Base-by-base conservation (phyloP, 2,888 invertebrate species). In the Tubiluchus corallicola region DNA sequence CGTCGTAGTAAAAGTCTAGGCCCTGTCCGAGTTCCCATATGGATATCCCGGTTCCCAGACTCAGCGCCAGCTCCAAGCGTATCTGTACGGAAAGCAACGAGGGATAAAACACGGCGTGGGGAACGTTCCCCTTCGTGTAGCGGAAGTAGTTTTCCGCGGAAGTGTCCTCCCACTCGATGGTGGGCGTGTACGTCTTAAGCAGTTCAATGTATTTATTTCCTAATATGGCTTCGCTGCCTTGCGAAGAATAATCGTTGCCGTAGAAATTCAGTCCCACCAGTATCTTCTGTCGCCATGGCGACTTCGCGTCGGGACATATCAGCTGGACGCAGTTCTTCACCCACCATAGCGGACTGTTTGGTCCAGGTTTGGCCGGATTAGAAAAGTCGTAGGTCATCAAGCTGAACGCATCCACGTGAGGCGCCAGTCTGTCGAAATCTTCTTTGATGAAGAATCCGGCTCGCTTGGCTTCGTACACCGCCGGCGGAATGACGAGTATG, bases 11-110 rank as follows among this genome's bases (percentile, higher is more conserved):
- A 63, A 84, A 92, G 65, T 87, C 80, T 16, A 92, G 68, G 17
- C 92, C 92, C 66, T 94, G 92, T 0, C 92, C 92, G n/a, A 90
- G 66, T 61, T 94, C 92, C 92, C 92, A 92, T 55, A 94, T 77
- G 0, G 88, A 80, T 39, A 92, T 69, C 0, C 90, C 88, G 2
- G 79, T 79, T 4, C 82, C 80, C 43, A 84, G 70, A 58, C 82
- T 74, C 46, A 71, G 67, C 0, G 85, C 84, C 41, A 90, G 66
- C 47, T 84, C 75, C 15, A 92, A 67, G 51, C 92, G 71, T 58
- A 74, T 71, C 49, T 81, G 72, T 51, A 92, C 76, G 0, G 90
- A 88, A 57, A 76, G 73, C n/a, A 90, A 65, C 0, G 87, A 82
- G 2, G 92, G 92, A 67, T 77, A 92, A 64, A 83, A 90, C 21